Evolutionary conservation across 2,888 invertebrate genomes (phyloP).

Genomic region (Drosophila imparisetae): DNA sequence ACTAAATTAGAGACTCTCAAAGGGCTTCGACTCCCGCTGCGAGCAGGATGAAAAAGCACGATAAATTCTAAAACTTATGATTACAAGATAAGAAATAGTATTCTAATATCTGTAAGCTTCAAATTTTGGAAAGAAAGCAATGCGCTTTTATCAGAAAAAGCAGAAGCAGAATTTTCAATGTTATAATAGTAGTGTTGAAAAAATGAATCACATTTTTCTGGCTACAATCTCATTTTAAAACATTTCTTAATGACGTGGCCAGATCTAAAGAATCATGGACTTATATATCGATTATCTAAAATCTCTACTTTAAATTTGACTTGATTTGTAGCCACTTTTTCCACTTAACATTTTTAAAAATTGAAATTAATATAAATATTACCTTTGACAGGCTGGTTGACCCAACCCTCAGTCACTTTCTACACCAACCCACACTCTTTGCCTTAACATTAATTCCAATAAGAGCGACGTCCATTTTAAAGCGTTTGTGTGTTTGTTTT

Average conservation of each 20-base stretch:
- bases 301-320: neutral
- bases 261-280: neutral
- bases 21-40: too few relatives aligned
- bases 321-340: neutral
- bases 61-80: neutral
- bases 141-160: too few relatives aligned
- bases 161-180: neutral
- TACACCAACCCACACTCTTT: neutral
- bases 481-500: conserved; percentile 1
- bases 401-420: neutral
- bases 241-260: neutral
- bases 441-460: neutral
- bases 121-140: neutral
- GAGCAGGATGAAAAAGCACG: neutral
- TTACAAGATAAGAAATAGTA: neutral
- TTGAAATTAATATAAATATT: neutral
- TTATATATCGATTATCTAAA: neutral
- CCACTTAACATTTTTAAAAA: neutral
- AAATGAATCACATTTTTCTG: too few relatives aligned
- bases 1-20: conserved; percentile 34
- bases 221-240: neutral
- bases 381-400: neutral
- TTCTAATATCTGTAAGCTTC: neutral
- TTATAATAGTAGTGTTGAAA: too few relatives aligned
- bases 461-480: conserved; percentile 20